These are phyloP conservation scores for Oreohelix idahoensis DNA, from an alignment of 1,140 invertebrate genomes.

Conservation along the genomic window DNA sequence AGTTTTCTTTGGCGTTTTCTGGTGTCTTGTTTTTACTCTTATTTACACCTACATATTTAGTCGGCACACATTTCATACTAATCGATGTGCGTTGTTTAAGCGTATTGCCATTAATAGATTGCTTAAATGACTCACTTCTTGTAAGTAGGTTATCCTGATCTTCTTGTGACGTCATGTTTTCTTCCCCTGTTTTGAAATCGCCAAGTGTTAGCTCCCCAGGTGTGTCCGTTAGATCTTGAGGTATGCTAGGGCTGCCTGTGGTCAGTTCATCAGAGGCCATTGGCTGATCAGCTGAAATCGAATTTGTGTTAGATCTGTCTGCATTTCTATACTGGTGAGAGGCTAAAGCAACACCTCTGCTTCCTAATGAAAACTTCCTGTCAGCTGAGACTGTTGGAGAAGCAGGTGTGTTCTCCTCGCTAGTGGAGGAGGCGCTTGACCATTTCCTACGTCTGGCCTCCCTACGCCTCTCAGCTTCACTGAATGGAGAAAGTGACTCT, in stretches of 20 bases:
- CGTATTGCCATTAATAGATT: neutral
- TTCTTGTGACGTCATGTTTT: neutral
- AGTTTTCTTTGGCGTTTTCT: neutral
- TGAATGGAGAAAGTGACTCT: constrained; percentile 1
- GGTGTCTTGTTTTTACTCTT: neutral
- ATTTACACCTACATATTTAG: neutral
- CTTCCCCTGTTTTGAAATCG: neutral
- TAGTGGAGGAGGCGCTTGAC: constrained; percentile 4
- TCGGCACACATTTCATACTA: neutral
- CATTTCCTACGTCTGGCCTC: constrained; percentile 11
- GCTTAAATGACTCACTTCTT: neutral
- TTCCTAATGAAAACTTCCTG: neutral
- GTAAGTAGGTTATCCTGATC: neutral
- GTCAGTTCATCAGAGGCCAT: neutral
- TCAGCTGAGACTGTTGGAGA: neutral
- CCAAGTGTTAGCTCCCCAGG: neutral
- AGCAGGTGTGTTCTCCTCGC: neutral
- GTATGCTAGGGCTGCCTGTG: neutral
- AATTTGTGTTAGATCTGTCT: neutral
- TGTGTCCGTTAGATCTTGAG: neutral
- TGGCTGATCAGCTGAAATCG: neutral
- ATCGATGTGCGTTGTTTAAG: neutral
- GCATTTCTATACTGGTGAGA: neutral
- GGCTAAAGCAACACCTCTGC: neutral
- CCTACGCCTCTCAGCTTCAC: constrained; percentile 2